A percentile compares a stretch with the other conserved stretches of the same genome.
These are phyloP conservation scores for Galerucella pusilla DNA, from an alignment of 2,888 invertebrate species.

Conservation along the genomic window DNA sequence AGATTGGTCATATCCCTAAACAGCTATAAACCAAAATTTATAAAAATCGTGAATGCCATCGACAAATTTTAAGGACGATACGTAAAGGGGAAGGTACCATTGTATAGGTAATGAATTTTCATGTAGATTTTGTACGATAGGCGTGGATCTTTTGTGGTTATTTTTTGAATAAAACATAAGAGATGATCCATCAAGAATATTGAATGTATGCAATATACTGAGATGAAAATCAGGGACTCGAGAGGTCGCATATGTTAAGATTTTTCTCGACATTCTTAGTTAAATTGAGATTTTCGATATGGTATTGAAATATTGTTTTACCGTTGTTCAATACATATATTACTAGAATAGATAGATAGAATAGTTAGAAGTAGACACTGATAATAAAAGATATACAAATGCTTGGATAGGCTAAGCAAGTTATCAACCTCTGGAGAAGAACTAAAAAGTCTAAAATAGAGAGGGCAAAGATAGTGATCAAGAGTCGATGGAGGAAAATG, in stretches of 20 bases:
- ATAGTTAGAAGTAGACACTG: too few relatives aligned
- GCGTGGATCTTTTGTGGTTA: slow-evolving; percentile 9
- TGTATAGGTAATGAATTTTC: slow-evolving; percentile 28
- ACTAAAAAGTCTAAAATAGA: too few relatives aligned
- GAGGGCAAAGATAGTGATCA: too few relatives aligned
- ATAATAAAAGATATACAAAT: too few relatives aligned
- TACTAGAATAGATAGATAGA: too few relatives aligned
- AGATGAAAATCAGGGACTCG: slow-evolving; percentile 23
- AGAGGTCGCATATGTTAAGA: slow-evolving; percentile 8
- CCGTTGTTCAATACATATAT: too few relatives aligned
- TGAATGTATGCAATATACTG: slow-evolving; percentile 21
- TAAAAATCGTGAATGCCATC: too few relatives aligned
- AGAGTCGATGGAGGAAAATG: too few relatives aligned
- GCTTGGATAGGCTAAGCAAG: too few relatives aligned
- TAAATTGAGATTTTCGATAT: neutral
- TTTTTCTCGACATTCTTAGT: neutral
- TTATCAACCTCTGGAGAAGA: too few relatives aligned
- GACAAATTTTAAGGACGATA: neutral
- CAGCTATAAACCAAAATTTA: too few relatives aligned
- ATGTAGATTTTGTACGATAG: slow-evolving; percentile 16
- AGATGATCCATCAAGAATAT: slow-evolving; percentile 29
- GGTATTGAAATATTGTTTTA: neutral
- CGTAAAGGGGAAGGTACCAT: neutral
- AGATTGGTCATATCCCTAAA: too few relatives aligned
- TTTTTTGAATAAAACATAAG: slow-evolving; percentile 35